Evolutionary conservation across 2,888 invertebrate genomes (phyloP).

Genomic region (Thera obeliscata): DNA sequence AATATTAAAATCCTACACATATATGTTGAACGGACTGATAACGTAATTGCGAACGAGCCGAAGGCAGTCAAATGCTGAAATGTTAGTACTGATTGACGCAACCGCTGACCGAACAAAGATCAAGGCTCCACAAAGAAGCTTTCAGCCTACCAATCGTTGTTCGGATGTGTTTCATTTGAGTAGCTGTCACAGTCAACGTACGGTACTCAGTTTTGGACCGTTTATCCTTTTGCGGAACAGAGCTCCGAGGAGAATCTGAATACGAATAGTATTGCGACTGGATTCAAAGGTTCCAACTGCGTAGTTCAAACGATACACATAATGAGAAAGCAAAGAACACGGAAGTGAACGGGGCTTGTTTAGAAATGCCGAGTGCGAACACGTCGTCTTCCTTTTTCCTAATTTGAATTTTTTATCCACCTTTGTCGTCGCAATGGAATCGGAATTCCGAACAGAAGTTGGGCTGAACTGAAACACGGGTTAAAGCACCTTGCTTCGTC

Average conservation of each 20-base stretch:
- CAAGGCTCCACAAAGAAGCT: conserved; percentile 7
- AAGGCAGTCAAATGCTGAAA: neutral
- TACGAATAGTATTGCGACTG: conserved; percentile 11
- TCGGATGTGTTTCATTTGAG: conserved; percentile 4
- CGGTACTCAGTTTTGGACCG: neutral
- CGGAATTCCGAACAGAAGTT: conserved; percentile 17
- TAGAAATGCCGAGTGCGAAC: conserved; percentile 20
- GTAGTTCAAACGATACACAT: conserved; percentile 20
- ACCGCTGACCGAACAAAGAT: conserved; percentile 13
- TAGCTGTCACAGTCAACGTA: conserved; percentile 2
- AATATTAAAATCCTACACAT: no score
- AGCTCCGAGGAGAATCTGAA: neutral
- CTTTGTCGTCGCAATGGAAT: conserved; percentile 18
- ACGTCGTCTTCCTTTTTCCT: conserved; percentile 18
- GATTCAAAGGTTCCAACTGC: conserved; percentile 20
- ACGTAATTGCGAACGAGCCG: neutral
- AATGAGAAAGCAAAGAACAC: conserved; percentile 26
- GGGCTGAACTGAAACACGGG: conserved; percentile 5
- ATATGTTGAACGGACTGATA: no score
- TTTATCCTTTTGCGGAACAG: neutral
- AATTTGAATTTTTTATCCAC: conserved; percentile 18
- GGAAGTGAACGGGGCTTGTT: conserved; percentile 24
- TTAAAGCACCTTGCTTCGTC: conserved; percentile 15
- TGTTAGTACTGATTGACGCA: conserved; percentile 2
- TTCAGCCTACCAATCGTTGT: conserved; percentile 2